Base-by-base conservation (phyloP, 2,113 vertebrate genomes). In the Dendrocopos noguchii region DNA sequence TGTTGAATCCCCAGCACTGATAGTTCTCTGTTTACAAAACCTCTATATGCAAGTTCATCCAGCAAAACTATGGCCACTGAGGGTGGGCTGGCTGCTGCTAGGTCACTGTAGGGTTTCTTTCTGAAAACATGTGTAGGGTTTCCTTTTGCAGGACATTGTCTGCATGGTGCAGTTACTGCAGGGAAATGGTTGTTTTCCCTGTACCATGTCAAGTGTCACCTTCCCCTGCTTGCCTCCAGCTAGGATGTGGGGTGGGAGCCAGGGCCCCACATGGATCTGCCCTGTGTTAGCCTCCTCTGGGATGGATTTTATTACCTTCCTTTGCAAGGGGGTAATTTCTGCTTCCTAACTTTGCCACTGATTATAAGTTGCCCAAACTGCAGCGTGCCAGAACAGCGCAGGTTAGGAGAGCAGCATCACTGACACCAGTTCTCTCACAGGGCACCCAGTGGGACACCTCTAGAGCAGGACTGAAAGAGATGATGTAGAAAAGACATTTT, bases 21-120 rank as follows among this genome's bases (percentile, higher is more conserved):
- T 95, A 79, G 17, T 72, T 29, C 93, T 74, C 60, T 97, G 74
- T 94, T 88, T 96, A 96, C 86, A 97, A 81, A 94, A 70, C 65
- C 42, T 96, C 80, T 77, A 12, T 47, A 86, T 59, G 80, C 89
- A 95, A 96, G 57, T 70, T 76, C 94, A 71, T 92, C 57, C 85
- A n/a, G 80, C 63, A 73, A 60, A 92, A 63, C 52, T 22, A 50
- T 47, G 91, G 91, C 84, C 10, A 2, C 53, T 22, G 63, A 55
- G 57, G 47, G 16, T 15, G 61, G 50, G 63, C 46, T 94, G 83
- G 64, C 56, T 82, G 6, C 42, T 29, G 47, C 28, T 47, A 11
- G 55, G 55, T 31, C 7, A 3, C 66, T 12, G 55, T 12, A 27
- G 85, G 85, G 61, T 39, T 65, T 63, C 34, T 4, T 68, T 19